A percentile compares a stretch with the other conserved stretches of the same genome.
These are phyloP conservation scores for Apis mellifera DNA, from an alignment of 1,140 invertebrate genomes.

Conservation along the genomic window Amel_HAv3.1 CM009932.2:1878001-1878500, in stretches of 20 bases:
- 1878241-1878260: slow-evolving; percentile 84
- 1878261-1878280: slow-evolving; percentile 86
- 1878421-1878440: too few relatives aligned
- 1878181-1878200: slow-evolving; percentile 84
- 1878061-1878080: too few relatives aligned
- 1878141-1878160: slow-evolving; percentile 67
- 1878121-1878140: slow-evolving; percentile 75
- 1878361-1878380: too few relatives aligned
- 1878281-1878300: slow-evolving; percentile 84
- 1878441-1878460: too few relatives aligned
- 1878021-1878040: too few relatives aligned
- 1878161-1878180: slow-evolving; percentile 73
- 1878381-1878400: background rate
- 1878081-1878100: too few relatives aligned
- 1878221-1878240: slow-evolving; percentile 84
- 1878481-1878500: background rate
- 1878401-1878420: too few relatives aligned
- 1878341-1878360: background rate
- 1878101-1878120: background rate
- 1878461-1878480: too few relatives aligned
- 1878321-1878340: slow-evolving; percentile 63
- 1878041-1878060: too few relatives aligned
- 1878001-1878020: too few relatives aligned
- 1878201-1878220: slow-evolving; percentile 84
- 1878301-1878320: slow-evolving; percentile 85